These are phyloP conservation scores for Catonia carolina DNA, from an alignment of 2,888 invertebrate species.

Conservation along the genomic window DNA sequence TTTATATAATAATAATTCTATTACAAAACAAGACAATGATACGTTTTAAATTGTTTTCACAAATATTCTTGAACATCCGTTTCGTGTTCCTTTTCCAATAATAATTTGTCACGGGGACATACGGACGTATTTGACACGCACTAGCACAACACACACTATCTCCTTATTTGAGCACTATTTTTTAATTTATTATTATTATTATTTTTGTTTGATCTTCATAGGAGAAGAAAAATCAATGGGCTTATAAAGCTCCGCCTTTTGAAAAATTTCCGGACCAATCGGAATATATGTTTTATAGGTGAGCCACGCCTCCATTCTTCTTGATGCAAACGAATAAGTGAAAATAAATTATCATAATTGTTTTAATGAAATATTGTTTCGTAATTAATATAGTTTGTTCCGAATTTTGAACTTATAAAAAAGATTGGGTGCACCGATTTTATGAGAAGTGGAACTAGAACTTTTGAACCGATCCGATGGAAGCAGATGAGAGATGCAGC, in stretches of 20 bases:
- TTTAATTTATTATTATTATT: too few species aligned
- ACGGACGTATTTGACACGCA: slow-evolving; percentile 2
- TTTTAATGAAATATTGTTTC: neutral
- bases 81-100: neutral
- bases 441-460: too few species aligned
- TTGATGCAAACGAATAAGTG: neutral
- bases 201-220: slow-evolving; percentile 18
- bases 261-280: too few species aligned
- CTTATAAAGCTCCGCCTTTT: neutral
- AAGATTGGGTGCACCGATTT: too few species aligned
- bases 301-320: neutral
- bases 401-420: too few species aligned
- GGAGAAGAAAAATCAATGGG: slow-evolving; percentile 22
- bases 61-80: too few species aligned
- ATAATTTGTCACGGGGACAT: neutral
- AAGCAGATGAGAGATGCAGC: too few species aligned
- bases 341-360: neutral
- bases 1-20: too few species aligned
- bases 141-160: slow-evolving; percentile 23
- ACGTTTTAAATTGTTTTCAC: too few species aligned
- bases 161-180: slow-evolving; percentile 22
- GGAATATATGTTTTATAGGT: too few species aligned
- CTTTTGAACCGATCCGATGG: neutral
- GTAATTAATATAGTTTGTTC: too few species aligned
- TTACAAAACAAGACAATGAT: too few species aligned